Evolutionary conservation across 2,797 vertebrate species (phyloP), one percentile per base, ranked within the genome.

Genomic region (Microctenopoma lineatum): DNA sequence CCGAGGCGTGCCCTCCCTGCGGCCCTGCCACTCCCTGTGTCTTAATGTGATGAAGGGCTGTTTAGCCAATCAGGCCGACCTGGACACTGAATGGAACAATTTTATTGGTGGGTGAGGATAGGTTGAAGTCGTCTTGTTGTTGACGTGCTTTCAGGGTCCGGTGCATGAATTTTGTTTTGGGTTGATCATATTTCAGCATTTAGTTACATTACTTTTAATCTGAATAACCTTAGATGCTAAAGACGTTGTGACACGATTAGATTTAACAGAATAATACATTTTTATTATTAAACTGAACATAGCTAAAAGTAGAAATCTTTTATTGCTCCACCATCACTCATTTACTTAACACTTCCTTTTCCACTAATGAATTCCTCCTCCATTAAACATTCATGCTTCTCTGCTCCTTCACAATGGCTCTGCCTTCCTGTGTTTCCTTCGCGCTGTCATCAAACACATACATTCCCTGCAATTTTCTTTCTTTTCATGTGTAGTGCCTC

Each of bases 1-100:
- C 63, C 93, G 93, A 5, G 96, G 96, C n/a, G 65, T 91, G 65
- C 94, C 96, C 21, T 85, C 89, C 3, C 86, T 97, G 55, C 89
- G 91, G 44, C 95, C 96, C 29, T 97, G 96, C 83, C 92, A 93
- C 48, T 91, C 94, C 15, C 93, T 97, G 75, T 97, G 96, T 84
- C 95, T 96, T 58, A 96, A 97, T 1, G 95, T 97, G 83, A 95
- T 96, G 94, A 95, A 96, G 85, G 96, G 96, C 80, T 97, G 96
- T 84, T 90, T 96, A 25, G 95, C 95, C 85, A 95, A 94, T 89
- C 91, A 92, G 86, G 94, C 93, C 0, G 95, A 96, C 75, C 88
- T 97, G 81, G 95, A 96, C 59, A 87, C 93, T 0, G 95, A 96
- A 63, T 97, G 96, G 96, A 95, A 94, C 73, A 93, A 92, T 81